A percentile compares a stretch with the other conserved stretches of the same genome.
These are phyloP conservation scores for Ptychoptera albimana DNA, from an alignment of 2,888 invertebrate species.

Conservation along the genomic window DNA sequence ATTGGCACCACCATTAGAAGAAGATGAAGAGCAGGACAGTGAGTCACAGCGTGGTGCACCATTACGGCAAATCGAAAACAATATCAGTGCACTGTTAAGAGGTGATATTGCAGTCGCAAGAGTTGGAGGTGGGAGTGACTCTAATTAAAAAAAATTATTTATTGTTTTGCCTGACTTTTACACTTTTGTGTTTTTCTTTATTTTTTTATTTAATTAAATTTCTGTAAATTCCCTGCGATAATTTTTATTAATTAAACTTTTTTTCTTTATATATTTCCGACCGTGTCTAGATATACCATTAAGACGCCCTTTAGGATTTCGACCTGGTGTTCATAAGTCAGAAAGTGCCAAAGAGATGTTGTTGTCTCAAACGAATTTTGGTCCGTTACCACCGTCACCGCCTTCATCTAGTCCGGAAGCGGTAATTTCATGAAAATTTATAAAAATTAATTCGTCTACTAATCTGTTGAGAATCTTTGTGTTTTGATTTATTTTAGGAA, in stretches of 20 bases:
- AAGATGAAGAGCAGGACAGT: constrained; percentile 47
- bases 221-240: too few species aligned
- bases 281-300: constrained; percentile 11
- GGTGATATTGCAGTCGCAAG: constrained; percentile 23
- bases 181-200: too few species aligned
- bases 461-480: neutral
- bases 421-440: constrained; percentile 10
- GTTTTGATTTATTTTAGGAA: constrained; percentile 12
- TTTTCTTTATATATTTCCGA: neutral
- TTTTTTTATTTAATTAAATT: too few species aligned
- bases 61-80: constrained; percentile 52
- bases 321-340: constrained; percentile 53
- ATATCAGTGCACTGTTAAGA: constrained; percentile 51
- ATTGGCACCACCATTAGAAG: constrained; percentile 50
- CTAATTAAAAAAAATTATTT: too few species aligned
- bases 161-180: too few species aligned
- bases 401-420: constrained; percentile 19
- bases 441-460: neutral
- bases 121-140: constrained; percentile 15
- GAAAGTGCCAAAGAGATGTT: constrained; percentile 57
- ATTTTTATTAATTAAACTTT: neutral
- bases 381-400: constrained; percentile 30
- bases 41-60: constrained; percentile 49
- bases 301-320: constrained; percentile 28
- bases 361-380: constrained; percentile 24